These are phyloP conservation scores for Myodes glareolus DNA, from an alignment of 2,113 vertebrate species.

Conservation along the genomic window DNA sequence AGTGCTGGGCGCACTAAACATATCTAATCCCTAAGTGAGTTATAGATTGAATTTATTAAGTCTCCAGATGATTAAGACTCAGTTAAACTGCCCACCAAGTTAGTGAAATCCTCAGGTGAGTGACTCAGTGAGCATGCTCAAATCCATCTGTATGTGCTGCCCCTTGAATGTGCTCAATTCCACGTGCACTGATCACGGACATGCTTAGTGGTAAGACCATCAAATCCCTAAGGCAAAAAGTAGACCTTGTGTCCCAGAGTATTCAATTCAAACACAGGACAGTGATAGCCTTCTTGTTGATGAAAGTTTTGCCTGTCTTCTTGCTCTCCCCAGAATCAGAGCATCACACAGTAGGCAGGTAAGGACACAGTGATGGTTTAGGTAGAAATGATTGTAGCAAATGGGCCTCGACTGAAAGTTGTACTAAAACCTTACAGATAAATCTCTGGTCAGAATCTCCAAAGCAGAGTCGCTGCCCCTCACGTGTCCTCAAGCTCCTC, in stretches of 20 bases:
- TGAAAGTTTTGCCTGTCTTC: neutral
- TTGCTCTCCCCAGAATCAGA: neutral
- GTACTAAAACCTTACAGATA: neutral
- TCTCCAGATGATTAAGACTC: neutral
- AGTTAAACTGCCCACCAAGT: neutral
- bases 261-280: neutral
- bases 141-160: neutral
- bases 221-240: neutral
- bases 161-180: neutral
- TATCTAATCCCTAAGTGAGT: neutral
- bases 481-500: neutral
- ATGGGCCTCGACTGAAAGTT: neutral
- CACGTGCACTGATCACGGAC: neutral
- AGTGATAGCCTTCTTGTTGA: neutral
- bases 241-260: neutral
- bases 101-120: neutral
- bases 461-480: neutral
- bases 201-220: neutral
- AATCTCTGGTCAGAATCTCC: neutral
- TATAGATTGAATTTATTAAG: neutral
- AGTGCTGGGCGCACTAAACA: too few species aligned
- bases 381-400: too few species aligned
- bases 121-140: neutral
- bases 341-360: neutral
- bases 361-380: neutral